A percentile compares a stretch with the other conserved stretches of the same genome.
Conservation (phyloP, 2,888 invertebrate genomes). For the Tenthredo mesomela region DNA sequence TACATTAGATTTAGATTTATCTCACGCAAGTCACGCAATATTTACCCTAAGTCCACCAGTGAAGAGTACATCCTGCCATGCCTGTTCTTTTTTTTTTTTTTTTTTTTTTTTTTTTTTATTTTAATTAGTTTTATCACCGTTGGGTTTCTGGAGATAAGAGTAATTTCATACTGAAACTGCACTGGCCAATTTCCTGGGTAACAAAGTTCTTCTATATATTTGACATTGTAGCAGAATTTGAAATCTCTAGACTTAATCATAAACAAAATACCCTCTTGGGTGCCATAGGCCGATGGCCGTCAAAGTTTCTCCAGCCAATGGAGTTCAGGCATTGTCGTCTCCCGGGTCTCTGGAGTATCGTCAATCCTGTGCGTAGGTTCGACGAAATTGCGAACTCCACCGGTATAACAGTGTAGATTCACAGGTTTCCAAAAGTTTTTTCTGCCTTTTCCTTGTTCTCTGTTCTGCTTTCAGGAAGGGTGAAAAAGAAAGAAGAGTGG, state of each 20-base stretch:
- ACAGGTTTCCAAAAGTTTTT: conserved; percentile 1
- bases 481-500: not conserved
- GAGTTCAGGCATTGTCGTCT: conserved; percentile 32
- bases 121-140: not conserved
- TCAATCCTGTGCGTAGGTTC: conserved; percentile 18
- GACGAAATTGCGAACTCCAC: conserved; percentile 29
- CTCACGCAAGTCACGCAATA: not conserved
- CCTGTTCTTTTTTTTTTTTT: too few relatives aligned
- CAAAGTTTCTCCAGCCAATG: conserved; percentile 50
- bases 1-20: not conserved
- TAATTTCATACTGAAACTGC: not conserved
- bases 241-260: conserved; percentile 39
- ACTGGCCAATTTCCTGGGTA: not conserved
- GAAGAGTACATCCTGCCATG: not conserved
- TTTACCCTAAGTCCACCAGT: not conserved
- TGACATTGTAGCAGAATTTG: not conserved
- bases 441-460: not conserved
- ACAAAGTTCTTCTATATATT: not conserved
- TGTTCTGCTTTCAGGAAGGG: not conserved
- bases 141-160: not conserved
- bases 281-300: conserved; percentile 33
- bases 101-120: not conserved
- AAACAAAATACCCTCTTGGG: conserved; percentile 53
- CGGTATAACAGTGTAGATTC: conserved; percentile 16
- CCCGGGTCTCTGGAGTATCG: conserved; percentile 39